Evolutionary conservation across 2,113 vertebrate species (phyloP), one percentile per base, ranked within the genome.

Genomic region (Gymnarchus niloticus): DNA sequence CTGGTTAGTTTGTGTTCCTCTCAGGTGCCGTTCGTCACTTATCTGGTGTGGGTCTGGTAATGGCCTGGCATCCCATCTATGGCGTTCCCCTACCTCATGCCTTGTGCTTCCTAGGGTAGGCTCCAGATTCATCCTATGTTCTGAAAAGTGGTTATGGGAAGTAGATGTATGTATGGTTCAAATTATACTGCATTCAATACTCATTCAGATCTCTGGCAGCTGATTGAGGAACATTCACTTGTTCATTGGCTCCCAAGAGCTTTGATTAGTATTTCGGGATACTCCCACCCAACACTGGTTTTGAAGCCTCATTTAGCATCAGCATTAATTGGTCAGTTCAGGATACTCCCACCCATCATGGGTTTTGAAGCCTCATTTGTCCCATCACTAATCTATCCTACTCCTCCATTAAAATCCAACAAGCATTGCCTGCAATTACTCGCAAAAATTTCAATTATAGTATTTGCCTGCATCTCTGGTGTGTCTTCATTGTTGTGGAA

Each of bases 381-480:
- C 65, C 65, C 65, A 37, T 73, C 33, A 19, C 65, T 33, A 73
- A 73, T 73, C 14, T 37, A 33, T 17, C 65, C 12, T 73, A 73
- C 65, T 73, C 65, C 65, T 73, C 65, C 41, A 73, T 73, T 73
- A 73, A 73, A 73, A 73, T 41, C 5, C 12, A 73, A 73, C 65
- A 73, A 73, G 12, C 65, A 73, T 73, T 73, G 41, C 65, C 65
- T 37, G 65, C 65, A 73, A 73, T 73, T 73, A 73, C 65, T 33
- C 65, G 19, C 65, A 73, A 41, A 73, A 73, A 73, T 73, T 73
- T 28, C 65, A 73, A 41, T 73, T 73, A 73, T 41, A 41, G 19
- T 73, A 73, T 37, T 9, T 37, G 65, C 33, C 41, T 73, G 65
- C 41, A 73, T 73, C 12, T 73, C 65, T 73, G 33, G 33, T 73